Base-by-base conservation (phyloP, 1,140 invertebrate species). In the Brachionus paranguensis region DNA sequence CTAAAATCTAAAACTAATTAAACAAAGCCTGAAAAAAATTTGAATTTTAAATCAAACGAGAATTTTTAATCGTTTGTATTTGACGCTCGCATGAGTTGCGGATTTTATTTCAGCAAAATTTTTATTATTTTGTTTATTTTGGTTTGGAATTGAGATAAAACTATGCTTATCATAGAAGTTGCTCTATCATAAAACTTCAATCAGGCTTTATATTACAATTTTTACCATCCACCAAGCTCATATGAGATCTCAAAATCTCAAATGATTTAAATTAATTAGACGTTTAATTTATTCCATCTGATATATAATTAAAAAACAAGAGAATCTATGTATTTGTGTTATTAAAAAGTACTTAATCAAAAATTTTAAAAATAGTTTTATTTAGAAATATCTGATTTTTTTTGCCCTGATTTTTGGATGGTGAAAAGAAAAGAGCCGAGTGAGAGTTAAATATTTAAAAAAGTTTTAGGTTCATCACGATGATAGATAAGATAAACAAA, bases 271-370 rank as follows among this genome's bases (percentile, higher is more conserved):
- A 72, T 72, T 72, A 72, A 72, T 72, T 72, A 72, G 41, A 43
- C 29, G 68, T 72, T 72, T 72, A 72, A 72, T 72, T 72, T 72
- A 72, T 72, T 72, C 68, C 68, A 72, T 72, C 68, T 72, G 68
- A 72, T 72, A 72, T 72, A 43, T 41, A 72, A 72, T 72, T 72
- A 41, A 45, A 43, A 43, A 68, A 68, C 41, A 41, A 43, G 41
- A 72, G 17, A 20, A 43, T 37, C 8, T 17, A 72, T 72, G 53
- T 60, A 60, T 27, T 60, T 60, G 7, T 24, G 53, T 10, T 60
- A 72, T 41, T 72, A 41, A 72, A 72, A 72, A 72, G n/a, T 72
- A 41, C 37, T 72, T 43, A 72, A 41, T 43, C 68, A 72, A 41
- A 29, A 41, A 72, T 45, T 17, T 20, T 60, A 60, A 60, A 10